Conservation (phyloP, 2,888 invertebrate species). For the Cheilosia urbana region DNA sequence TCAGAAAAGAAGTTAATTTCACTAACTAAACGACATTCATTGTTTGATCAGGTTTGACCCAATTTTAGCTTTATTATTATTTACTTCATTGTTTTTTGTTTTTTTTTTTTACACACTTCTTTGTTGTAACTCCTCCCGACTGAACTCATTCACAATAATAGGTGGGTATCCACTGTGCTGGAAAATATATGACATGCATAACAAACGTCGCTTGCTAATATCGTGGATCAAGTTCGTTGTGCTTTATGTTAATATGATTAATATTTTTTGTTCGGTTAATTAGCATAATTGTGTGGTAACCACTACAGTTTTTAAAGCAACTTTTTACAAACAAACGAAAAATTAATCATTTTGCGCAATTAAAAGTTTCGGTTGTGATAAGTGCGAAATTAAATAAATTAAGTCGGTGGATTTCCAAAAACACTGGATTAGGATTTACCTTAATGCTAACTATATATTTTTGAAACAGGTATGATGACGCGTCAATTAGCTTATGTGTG, state of each 20-base stretch:
- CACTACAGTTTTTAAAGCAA: slow-evolving; percentile 4
- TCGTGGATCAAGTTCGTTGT: slow-evolving; percentile 8
- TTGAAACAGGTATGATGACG: background rate
- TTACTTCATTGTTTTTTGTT: background rate
- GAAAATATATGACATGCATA: too few relatives aligned
- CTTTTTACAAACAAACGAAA: slow-evolving; percentile 15
- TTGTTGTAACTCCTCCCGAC: slow-evolving; percentile 12
- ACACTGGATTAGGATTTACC: background rate
- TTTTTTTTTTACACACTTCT: slow-evolving; percentile 1
- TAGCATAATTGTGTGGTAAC: slow-evolving; percentile 47
- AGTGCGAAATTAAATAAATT: slow-evolving; percentile 9
- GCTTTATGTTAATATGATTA: slow-evolving; percentile 40
- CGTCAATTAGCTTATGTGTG: too few relatives aligned
- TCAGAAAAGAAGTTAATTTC: slow-evolving; percentile 24
- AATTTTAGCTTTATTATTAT: slow-evolving; percentile 9
- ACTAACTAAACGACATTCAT: slow-evolving; percentile 13
- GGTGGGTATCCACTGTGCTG: background rate
- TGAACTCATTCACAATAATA: slow-evolving; percentile 7
- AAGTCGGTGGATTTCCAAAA: background rate
- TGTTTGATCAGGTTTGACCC: slow-evolving; percentile 37
- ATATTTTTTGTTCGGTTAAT: slow-evolving; percentile 30
- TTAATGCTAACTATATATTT: background rate
- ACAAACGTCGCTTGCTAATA: slow-evolving; percentile 32
- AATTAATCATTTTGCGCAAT: slow-evolving; percentile 35
- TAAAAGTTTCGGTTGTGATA: slow-evolving; percentile 1